Evolutionary conservation across 2,888 invertebrate species (phyloP).

Genomic region (Lobophora halterata): DNA sequence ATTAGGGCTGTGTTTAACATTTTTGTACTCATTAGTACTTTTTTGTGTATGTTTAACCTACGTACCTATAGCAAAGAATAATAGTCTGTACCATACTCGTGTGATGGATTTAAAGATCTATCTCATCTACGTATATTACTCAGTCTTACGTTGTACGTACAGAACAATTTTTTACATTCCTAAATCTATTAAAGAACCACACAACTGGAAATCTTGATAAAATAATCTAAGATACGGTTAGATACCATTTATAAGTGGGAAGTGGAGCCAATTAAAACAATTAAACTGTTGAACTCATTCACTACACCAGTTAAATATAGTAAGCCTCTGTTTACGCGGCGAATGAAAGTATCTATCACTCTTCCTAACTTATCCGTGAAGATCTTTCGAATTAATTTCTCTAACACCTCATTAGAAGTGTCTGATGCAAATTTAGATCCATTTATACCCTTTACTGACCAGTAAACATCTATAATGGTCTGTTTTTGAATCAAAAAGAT

Average conservation of each 20-base stretch:
- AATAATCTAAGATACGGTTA: constrained; percentile 14
- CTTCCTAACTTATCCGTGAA: constrained; percentile 58
- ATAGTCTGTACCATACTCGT: too few species aligned
- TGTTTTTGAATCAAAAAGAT: constrained; percentile 52
- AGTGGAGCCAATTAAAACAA: constrained; percentile 45
- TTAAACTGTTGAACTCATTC: constrained; percentile 40
- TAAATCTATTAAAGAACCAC: constrained; percentile 6
- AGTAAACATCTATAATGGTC: constrained; percentile 63
- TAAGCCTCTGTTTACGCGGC: constrained; percentile 62
- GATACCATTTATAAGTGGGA: constrained; percentile 42
- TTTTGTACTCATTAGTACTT: too few species aligned
- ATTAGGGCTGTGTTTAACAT: too few species aligned
- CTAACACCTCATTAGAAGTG: constrained; percentile 73
- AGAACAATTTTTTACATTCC: too few species aligned
- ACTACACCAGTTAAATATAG: constrained; percentile 52
- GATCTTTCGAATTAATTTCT: constrained; percentile 70
- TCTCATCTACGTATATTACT: too few species aligned
- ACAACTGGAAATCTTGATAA: constrained; percentile 2
- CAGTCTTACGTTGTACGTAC: too few species aligned
- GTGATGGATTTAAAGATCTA: too few species aligned
- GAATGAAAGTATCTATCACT: constrained; percentile 46
- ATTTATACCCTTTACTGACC: constrained; percentile 56
- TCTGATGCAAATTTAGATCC: constrained; percentile 71
- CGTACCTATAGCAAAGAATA: too few species aligned
- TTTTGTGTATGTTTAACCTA: too few species aligned